A percentile compares a stretch with the other conserved stretches of the same genome.
Evolutionary conservation across 2,113 vertebrate genomes (phyloP).

Genomic region (Takifugu bimaculatus): DNA sequence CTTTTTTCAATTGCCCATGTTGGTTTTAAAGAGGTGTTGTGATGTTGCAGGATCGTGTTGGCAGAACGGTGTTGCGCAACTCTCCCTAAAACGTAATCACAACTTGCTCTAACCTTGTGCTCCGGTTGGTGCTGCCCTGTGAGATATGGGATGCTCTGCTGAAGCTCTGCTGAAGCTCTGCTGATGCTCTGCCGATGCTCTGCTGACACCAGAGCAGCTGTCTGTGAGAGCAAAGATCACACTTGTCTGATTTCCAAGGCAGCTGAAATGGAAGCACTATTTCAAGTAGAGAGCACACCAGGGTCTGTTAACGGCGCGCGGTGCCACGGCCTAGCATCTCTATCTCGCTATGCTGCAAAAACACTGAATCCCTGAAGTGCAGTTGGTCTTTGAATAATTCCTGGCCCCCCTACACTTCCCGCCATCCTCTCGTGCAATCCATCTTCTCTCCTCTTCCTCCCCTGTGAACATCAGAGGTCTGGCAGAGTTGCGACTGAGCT

Average conservation of each 20-base stretch:
- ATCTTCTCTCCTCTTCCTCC: constrained; percentile 35
- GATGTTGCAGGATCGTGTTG: too few relatives aligned
- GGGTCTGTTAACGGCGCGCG: constrained; percentile 29
- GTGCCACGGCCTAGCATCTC: constrained; percentile 17
- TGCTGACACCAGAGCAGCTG: constrained; percentile 2
- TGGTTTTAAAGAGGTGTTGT: too few relatives aligned
- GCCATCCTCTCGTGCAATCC: not conserved
- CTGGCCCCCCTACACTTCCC: constrained; percentile 7
- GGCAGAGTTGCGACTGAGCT: constrained; percentile 41
- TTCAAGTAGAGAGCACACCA: constrained; percentile 13
- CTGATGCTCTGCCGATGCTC: not conserved
- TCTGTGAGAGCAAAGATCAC: constrained; percentile 28
- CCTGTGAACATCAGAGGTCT: constrained; percentile 55
- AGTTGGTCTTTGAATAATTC: constrained; percentile 51
- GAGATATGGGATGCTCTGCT: not conserved
- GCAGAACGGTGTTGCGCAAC: too few relatives aligned
- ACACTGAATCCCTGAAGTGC: constrained; percentile 41
- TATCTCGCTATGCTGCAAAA: constrained; percentile 27
- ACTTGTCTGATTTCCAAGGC: constrained; percentile 11
- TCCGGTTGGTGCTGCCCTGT: too few relatives aligned
- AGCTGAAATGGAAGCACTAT: constrained; percentile 17
- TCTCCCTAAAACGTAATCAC: too few relatives aligned
- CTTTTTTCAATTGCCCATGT: too few relatives aligned
- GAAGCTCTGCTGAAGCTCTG: not conserved
- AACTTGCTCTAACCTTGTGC: too few relatives aligned